These are phyloP conservation scores for Holothuria leucospilota DNA, from an alignment of 53 echinoderm and acorn worm species.

Conservation along the genomic window DNA sequence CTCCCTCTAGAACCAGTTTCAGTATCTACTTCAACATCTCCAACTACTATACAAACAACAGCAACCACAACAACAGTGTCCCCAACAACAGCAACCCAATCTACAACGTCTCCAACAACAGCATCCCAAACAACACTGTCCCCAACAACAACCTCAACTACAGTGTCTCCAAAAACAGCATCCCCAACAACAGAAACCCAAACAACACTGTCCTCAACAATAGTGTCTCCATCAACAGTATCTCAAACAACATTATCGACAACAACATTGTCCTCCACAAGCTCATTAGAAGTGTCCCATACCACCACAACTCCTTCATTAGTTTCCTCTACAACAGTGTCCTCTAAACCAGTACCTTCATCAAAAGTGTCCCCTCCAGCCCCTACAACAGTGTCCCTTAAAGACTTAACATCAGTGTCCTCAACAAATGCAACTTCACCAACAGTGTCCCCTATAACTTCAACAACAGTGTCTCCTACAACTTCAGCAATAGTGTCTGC, in stretches of 20 bases:
- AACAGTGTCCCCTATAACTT: too few relatives aligned
- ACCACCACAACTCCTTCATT: background rate
- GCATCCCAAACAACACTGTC: background rate
- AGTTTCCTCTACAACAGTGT: background rate
- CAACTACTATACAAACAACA: background rate
- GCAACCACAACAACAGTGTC: background rate
- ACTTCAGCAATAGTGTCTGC: too few relatives aligned
- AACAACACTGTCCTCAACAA: background rate
- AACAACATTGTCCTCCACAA: constrained; percentile 1
- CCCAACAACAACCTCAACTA: background rate
- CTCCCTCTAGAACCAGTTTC: constrained; percentile 1
- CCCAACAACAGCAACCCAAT: background rate
- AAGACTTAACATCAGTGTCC: too few relatives aligned
- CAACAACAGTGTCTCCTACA: too few relatives aligned
- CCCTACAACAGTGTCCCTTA: too few relatives aligned
- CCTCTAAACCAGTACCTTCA: too few relatives aligned
- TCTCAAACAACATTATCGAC: background rate
- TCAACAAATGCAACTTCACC: too few relatives aligned
- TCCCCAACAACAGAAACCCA: too few relatives aligned
- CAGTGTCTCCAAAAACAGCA: background rate
- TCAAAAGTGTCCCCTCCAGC: too few relatives aligned
- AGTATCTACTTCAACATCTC: too few relatives aligned
- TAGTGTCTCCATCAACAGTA: background rate
- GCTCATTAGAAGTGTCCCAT: background rate
- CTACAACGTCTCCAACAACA: background rate